phyloP scores from a whole-genome alignment of 2,113 vertebrate genomes.

The Panthera uncia region DNA sequence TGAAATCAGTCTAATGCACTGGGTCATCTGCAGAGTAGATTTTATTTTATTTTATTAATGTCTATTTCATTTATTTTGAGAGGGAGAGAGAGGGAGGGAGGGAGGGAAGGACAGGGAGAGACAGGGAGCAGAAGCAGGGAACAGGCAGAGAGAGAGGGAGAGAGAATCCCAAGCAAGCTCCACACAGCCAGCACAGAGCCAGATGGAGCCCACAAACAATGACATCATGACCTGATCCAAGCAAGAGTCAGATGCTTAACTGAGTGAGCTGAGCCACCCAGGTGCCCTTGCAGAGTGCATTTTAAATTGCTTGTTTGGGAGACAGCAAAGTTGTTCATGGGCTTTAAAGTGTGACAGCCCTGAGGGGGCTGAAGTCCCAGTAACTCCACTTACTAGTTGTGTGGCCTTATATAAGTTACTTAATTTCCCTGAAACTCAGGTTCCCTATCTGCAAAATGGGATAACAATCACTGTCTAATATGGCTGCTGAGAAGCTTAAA shows the following conservation, averaged over 20 bases:
- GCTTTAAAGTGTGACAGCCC: not conserved
- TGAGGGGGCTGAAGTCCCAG: not conserved
- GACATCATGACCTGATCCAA: no score
- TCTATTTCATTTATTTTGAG: no score
- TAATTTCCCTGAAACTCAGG: not conserved
- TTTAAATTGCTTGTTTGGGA: slow-evolving; percentile 29
- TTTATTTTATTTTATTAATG: not conserved
- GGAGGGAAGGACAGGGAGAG: no score
- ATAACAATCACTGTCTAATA: not conserved
- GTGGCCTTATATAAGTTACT: not conserved
- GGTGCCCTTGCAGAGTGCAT: not conserved
- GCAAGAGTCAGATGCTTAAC: no score
- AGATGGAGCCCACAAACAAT: no score
- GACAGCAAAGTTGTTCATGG: not conserved
- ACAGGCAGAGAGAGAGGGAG: no score
- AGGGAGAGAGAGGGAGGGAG: no score
- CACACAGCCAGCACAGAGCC: no score
- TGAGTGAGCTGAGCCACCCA: no score
- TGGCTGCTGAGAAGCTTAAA: slow-evolving; percentile 38
- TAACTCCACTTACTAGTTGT: not conserved
- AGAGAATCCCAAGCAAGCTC: no score
- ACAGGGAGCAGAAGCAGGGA: no score
- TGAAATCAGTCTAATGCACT: not conserved
- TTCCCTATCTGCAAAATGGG: slow-evolving; percentile 48
- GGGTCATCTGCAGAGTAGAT: not conserved